Conservation (phyloP, 2,113 vertebrate genomes). For the Tricholaema leucomelas region DNA sequence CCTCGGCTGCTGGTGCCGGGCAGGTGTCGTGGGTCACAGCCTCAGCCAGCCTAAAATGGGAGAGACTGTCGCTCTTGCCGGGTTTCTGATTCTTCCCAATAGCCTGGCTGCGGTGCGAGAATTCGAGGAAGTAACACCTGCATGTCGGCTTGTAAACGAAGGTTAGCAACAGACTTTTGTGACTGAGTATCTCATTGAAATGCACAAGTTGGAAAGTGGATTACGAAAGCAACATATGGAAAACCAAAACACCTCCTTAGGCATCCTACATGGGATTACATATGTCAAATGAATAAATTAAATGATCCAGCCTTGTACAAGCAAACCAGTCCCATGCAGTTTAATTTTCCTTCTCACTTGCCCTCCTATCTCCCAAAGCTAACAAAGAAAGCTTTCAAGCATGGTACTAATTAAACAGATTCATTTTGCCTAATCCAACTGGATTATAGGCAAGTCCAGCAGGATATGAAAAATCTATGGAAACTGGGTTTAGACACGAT, state of each 20-base stretch:
- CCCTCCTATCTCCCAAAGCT: background rate
- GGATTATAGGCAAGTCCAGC: background rate
- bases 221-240: background rate
- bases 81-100: background rate
- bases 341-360: background rate
- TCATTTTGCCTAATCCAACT: too few relatives aligned
- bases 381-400: background rate
- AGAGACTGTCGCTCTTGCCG: background rate
- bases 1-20: too few relatives aligned
- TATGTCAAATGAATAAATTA: background rate
- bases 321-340: background rate
- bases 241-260: background rate
- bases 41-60: too few relatives aligned
- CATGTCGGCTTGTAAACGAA: background rate
- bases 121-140: fast-evolving
- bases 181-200: background rate
- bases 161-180: background rate
- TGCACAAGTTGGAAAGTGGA: background rate
- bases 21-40: fast-evolving
- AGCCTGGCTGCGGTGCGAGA: background rate
- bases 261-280: background rate
- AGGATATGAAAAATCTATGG: background rate
- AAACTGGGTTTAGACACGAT: background rate
- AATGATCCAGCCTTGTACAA: background rate
- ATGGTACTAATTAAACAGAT: background rate